phyloP scores from a whole-genome alignment of 1,140 invertebrate species.

The Cotesia vestalis region DNA sequence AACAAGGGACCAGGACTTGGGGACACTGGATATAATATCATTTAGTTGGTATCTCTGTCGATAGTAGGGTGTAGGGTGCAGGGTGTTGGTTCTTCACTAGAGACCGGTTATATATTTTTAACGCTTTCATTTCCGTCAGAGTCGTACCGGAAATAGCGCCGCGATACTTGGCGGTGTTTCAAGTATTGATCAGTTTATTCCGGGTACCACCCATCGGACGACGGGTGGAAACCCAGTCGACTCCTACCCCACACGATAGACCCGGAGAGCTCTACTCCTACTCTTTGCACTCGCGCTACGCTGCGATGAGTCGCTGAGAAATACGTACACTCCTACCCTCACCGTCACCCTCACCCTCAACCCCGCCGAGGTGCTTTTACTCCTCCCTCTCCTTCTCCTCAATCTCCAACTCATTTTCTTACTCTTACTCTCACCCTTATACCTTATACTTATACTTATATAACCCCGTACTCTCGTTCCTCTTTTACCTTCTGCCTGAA shows the following conservation, averaged over 20 bases:
- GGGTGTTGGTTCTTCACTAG: constrained; percentile 29
- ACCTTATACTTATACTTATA: neutral
- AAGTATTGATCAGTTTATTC: constrained; percentile 65
- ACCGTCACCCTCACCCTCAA: neutral
- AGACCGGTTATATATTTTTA: constrained; percentile 53
- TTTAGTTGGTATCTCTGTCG: constrained; percentile 39
- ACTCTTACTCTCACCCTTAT: neutral
- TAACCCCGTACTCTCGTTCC: neutral
- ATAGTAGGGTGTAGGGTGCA: neutral
- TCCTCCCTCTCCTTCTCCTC: constrained; percentile 2
- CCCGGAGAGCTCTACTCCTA: neutral
- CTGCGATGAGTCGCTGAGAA: neutral
- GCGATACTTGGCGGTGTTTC: constrained; percentile 66
- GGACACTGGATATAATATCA: constrained; percentile 44
- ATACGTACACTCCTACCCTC: neutral
- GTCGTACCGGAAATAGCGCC: constrained; percentile 63
- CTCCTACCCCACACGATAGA: neutral
- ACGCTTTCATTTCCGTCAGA: constrained; percentile 64
- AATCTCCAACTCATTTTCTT: neutral
- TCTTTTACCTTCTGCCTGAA: constrained; percentile 12
- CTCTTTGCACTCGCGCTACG: neutral
- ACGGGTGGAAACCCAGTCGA: constrained; percentile 23
- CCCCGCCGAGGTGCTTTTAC: constrained; percentile 9
- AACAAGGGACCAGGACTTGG: neutral
- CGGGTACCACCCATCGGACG: constrained; percentile 48